Percentiles rank a stretch among this genome's conserved stretches.
phyloP scores from a whole-genome alignment of 2,113 vertebrate genomes.

The Pipra filicauda region DNA sequence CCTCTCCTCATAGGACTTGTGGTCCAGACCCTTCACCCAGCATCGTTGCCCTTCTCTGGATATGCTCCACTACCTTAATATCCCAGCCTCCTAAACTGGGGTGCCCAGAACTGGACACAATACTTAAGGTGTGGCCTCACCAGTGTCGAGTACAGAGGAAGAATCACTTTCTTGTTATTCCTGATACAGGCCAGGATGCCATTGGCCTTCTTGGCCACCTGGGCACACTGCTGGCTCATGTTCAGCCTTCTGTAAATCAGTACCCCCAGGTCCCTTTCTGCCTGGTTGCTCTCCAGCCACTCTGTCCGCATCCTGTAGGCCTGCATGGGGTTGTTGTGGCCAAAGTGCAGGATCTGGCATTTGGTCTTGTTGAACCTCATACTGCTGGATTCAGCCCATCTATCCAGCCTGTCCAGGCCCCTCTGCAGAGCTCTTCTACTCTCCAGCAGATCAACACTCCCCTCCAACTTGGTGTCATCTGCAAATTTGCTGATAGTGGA shows the following conservation, averaged over 20 bases:
- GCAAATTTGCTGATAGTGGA: neutral
- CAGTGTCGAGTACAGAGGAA: neutral
- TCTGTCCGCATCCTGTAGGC: neutral
- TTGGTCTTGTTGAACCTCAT: neutral
- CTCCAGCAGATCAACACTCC: neutral
- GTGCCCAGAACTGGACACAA: neutral
- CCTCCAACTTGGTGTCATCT: neutral
- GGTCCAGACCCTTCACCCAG: neutral
- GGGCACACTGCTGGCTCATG: neutral
- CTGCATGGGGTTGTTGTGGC: neutral
- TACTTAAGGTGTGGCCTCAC: neutral
- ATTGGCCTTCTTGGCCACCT: neutral
- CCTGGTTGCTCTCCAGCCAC: neutral
- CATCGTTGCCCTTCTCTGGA: neutral
- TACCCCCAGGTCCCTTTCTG: neutral
- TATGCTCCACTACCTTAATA: neutral
- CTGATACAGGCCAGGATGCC: neutral
- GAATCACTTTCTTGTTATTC: neutral
- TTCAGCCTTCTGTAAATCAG: neutral
- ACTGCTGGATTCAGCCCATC: neutral
- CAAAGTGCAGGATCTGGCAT: neutral
- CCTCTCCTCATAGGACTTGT: neutral
- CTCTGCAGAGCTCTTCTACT: neutral
- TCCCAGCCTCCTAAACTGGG: neutral
- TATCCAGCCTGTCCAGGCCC: neutral